These are phyloP conservation scores for Hyperoodon ampullatus DNA, from an alignment of 2,113 vertebrate species.

Conservation along the genomic window DNA sequence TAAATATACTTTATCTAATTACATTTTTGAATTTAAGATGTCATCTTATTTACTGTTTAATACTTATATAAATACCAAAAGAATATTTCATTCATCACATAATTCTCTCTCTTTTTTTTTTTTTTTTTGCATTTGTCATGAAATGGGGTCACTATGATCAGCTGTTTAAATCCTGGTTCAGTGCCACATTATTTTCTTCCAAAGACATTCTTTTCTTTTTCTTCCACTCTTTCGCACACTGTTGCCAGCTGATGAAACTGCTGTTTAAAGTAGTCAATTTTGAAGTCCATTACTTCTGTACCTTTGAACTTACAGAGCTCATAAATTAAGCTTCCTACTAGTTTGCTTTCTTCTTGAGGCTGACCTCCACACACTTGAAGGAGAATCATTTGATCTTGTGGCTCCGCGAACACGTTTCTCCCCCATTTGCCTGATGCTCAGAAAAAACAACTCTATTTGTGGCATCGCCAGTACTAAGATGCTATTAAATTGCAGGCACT, in stretches of 20 bases:
- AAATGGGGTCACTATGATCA: constrained; percentile 39
- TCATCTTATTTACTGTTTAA: neutral
- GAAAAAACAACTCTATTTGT: constrained; percentile 39
- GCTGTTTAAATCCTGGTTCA: constrained; percentile 54
- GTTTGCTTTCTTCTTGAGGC: constrained; percentile 44
- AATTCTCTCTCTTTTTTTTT: neutral
- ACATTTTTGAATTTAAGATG: neutral
- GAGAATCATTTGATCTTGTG: neutral
- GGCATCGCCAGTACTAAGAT: constrained; percentile 24
- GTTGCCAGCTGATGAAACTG: constrained; percentile 63
- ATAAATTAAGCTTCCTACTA: constrained; percentile 60
- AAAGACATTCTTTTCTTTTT: constrained; percentile 56
- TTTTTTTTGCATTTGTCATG: constrained; percentile 58
- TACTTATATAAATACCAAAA: neutral
- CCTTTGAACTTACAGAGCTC: constrained; percentile 65
- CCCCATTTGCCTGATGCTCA: neutral
- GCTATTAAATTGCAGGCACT: constrained; percentile 38
- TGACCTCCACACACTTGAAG: constrained; percentile 8
- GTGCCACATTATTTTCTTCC: constrained; percentile 60
- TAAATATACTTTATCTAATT: neutral
- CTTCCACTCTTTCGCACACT: constrained; percentile 53
- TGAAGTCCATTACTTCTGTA: constrained; percentile 60
- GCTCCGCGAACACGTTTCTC: neutral
- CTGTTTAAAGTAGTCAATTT: constrained; percentile 52
- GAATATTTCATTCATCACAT: constrained; percentile 9